These are phyloP conservation scores for Micropterix aruncella DNA, from an alignment of 2,888 invertebrate genomes.

Conservation along the genomic window DNA sequence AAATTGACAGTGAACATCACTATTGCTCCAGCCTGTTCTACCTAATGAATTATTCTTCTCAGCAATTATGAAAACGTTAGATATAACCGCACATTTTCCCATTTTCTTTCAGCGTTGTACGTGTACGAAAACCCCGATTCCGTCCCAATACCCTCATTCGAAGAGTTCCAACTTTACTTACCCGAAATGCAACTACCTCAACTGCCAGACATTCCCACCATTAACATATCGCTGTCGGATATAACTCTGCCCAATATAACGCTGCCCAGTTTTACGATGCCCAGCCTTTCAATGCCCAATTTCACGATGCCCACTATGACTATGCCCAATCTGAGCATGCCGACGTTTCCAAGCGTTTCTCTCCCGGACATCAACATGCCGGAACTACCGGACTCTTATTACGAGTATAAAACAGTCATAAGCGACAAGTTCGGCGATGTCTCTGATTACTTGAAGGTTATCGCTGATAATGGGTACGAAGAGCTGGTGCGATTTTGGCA, in stretches of 20 bases:
- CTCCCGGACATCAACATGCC: slow-evolving; percentile 17
- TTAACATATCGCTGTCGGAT: slow-evolving; percentile 19
- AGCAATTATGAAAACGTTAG: too few species aligned
- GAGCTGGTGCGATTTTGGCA: slow-evolving; percentile 29
- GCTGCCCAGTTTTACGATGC: slow-evolving; percentile 6
- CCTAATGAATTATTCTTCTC: too few species aligned
- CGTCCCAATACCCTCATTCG: slow-evolving; percentile 31
- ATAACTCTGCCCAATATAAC: slow-evolving; percentile 8
- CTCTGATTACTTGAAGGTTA: slow-evolving; percentile 34
- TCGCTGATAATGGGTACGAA: slow-evolving; percentile 36
- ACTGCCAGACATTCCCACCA: slow-evolving; percentile 20
- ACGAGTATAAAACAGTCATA: slow-evolving; percentile 31
- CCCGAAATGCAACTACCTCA: slow-evolving; percentile 19
- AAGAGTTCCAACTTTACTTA: slow-evolving; percentile 29
- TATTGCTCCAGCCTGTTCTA: too few species aligned
- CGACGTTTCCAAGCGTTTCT: slow-evolving; percentile 13
- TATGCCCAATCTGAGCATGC: slow-evolving; percentile 18
- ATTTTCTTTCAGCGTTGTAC: slow-evolving; percentile 31
- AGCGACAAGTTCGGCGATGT: slow-evolving; percentile 35
- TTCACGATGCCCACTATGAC: slow-evolving; percentile 15
- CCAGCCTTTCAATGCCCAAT: slow-evolving; percentile 13
- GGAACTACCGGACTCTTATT: slow-evolving; percentile 25
- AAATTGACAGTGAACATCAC: too few species aligned
- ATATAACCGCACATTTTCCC: neutral
- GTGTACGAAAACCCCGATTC: slow-evolving; percentile 32